Conservation (phyloP, 2,888 invertebrate species). For the Tromatobia lineatoria region DNA sequence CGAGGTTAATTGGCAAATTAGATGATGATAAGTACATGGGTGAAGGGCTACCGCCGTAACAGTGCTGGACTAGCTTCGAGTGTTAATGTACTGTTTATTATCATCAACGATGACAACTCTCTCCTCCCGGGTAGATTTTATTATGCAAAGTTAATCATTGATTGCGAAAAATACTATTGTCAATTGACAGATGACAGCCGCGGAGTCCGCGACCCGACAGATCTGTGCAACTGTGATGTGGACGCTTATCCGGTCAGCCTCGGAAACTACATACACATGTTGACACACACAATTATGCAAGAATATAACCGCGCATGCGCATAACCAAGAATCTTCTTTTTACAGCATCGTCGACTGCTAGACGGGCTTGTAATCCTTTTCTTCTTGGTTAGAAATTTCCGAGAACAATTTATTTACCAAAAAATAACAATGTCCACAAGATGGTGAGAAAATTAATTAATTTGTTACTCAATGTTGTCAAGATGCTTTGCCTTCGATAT, state of each 20-base stretch:
- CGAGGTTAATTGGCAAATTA: slow-evolving; percentile 29
- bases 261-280: neutral
- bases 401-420: neutral
- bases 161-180: slow-evolving; percentile 21
- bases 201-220: slow-evolving; percentile 24
- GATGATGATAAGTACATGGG: slow-evolving; percentile 40
- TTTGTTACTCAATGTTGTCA: neutral
- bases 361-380: neutral
- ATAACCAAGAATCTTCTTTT: neutral
- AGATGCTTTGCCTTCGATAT: neutral
- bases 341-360: slow-evolving; percentile 11
- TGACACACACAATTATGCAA: neutral
- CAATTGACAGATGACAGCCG: slow-evolving; percentile 54
- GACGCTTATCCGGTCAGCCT: slow-evolving; percentile 7
- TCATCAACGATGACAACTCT: neutral
- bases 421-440: slow-evolving; percentile 76
- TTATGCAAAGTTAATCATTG: slow-evolving; percentile 4
- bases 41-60: slow-evolving; percentile 5
- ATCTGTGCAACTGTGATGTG: slow-evolving; percentile 32
- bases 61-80: slow-evolving; percentile 19
- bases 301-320: slow-evolving; percentile 1
- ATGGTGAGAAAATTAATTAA: slow-evolving; percentile 70
- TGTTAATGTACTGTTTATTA: neutral
- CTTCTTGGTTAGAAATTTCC: slow-evolving; percentile 25
- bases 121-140: neutral